These are phyloP conservation scores for Ischnura elegans DNA, from an alignment of 2,888 invertebrate species.

Conservation along the genomic window DNA sequence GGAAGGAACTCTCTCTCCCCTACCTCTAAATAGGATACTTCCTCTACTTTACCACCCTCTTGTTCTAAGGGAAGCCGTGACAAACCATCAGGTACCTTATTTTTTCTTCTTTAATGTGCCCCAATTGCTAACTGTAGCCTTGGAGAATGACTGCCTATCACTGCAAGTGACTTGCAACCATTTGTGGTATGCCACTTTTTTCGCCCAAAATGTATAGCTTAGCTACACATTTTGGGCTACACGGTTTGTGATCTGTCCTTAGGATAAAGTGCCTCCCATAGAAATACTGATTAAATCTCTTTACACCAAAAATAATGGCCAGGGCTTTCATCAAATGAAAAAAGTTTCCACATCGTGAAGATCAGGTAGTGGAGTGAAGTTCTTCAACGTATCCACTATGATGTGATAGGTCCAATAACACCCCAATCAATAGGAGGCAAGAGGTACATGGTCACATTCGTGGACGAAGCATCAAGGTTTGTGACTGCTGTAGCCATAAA, in stretches of 20 bases:
- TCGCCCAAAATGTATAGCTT: too few species aligned
- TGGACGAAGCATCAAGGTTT: conserved; percentile 65
- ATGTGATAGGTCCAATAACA: not conserved
- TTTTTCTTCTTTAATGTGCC: not conserved
- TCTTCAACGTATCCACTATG: conserved; percentile 34
- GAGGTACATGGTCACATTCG: conserved; percentile 43
- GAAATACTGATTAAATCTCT: too few species aligned
- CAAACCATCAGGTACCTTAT: not conserved
- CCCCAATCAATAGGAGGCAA: conserved; percentile 59
- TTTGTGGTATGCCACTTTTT: too few species aligned
- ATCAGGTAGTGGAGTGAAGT: conserved; percentile 22
- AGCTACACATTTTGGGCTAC: too few species aligned
- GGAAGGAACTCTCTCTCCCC: not conserved
- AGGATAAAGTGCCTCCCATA: too few species aligned
- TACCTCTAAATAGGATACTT: not conserved
- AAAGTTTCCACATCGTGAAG: conserved; percentile 48
- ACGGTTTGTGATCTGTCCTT: too few species aligned
- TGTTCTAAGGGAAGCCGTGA: not conserved
- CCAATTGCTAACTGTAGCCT: not conserved
- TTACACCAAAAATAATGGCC: too few species aligned
- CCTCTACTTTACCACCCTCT: not conserved
- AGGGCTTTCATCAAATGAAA: too few species aligned
- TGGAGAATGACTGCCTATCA: not conserved
- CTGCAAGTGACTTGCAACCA: not conserved
- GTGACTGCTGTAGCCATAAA: conserved; percentile 2